These are phyloP conservation scores for Platichthys stellatus DNA, from an alignment of 2,113 vertebrate genomes.

Conservation along the genomic window DNA sequence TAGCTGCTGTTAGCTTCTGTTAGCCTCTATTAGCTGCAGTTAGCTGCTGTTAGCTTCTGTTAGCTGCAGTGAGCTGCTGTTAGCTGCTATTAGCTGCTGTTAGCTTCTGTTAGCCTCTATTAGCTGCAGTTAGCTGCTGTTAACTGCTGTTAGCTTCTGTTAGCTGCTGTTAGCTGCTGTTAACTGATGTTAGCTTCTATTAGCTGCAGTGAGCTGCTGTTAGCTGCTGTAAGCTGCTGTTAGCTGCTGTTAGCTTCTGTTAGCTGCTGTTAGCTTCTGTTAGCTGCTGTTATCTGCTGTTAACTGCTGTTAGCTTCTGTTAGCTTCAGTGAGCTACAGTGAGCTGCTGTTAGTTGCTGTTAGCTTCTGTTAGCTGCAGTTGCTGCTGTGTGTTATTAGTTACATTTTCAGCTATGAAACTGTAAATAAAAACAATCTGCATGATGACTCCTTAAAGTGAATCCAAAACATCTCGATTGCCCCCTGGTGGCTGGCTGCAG, in stretches of 20 bases:
- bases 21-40: background rate
- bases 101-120: no score
- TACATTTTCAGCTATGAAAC: no score
- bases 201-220: no score
- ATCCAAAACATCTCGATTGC: no score
- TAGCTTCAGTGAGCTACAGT: background rate
- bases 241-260: background rate
- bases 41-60: no score
- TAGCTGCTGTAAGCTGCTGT: background rate
- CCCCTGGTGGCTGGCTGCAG: no score
- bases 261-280: background rate
- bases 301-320: background rate
- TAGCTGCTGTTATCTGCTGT: no score
- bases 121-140: background rate
- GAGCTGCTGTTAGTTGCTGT: background rate
- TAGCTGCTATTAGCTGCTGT: background rate
- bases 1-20: background rate
- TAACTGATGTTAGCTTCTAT: no score
- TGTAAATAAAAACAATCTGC: no score
- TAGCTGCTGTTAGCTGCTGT: background rate
- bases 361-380: background rate
- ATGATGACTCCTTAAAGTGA: no score
- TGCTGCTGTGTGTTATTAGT: background rate
- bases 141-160: background rate
- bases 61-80: background rate